A percentile compares a stretch with the other conserved stretches of the same genome.
phyloP scores from a whole-genome alignment of 2,113 vertebrate species.

The Poeciliopsis turrubarensis region DNA sequence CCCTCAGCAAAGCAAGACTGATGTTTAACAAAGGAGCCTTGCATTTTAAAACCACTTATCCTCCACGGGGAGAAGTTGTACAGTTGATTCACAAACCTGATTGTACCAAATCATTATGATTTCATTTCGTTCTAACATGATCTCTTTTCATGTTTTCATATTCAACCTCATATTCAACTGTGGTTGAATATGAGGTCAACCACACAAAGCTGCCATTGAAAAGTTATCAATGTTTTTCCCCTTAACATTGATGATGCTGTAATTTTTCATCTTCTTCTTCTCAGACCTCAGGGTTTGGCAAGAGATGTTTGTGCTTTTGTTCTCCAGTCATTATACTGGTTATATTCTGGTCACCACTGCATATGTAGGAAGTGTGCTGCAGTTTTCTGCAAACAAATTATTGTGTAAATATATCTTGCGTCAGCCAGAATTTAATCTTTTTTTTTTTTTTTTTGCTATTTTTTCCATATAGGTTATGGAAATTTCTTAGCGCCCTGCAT shows the following conservation, averaged over 20 bases:
- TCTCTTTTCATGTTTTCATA: no score
- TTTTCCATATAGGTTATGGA: neutral
- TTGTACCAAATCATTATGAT: neutral
- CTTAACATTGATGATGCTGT: neutral
- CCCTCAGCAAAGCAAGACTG: neutral
- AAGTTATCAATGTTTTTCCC: neutral
- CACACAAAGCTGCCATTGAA: conserved; percentile 7
- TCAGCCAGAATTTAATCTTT: neutral
- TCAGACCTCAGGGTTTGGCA: neutral
- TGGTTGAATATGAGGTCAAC: neutral
- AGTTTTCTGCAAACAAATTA: neutral
- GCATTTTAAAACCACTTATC: neutral
- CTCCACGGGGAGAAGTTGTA: neutral
- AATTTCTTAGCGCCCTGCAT: neutral
- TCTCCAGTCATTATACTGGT: neutral
- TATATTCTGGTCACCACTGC: neutral
- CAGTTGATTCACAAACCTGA: neutral
- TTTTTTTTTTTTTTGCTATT: neutral
- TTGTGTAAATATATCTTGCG: neutral
- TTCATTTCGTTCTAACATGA: neutral
- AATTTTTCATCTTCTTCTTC: neutral
- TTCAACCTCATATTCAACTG: no score
- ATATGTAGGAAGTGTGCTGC: neutral
- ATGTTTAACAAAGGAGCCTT: neutral
- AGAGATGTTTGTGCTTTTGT: neutral